Conservation (phyloP, 2,797 vertebrate species). For the Crocidura indochinensis region DNA sequence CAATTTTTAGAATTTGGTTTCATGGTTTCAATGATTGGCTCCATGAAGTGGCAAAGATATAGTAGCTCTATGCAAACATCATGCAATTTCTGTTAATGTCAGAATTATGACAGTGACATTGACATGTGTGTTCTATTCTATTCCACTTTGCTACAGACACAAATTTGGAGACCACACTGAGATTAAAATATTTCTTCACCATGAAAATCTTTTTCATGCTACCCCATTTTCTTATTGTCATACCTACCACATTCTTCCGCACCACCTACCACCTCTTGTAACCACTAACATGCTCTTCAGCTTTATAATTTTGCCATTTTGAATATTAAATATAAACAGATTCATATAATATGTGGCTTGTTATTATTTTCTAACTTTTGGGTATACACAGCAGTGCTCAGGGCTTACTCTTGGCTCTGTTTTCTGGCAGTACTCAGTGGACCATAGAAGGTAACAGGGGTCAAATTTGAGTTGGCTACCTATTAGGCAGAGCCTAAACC, state of each 20-base stretch:
- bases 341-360: background rate
- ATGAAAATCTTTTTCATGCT: background rate
- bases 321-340: conserved; percentile 45
- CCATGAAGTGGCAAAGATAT: conserved; percentile 20
- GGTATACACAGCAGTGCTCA: too few relatives aligned
- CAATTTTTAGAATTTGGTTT: background rate
- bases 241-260: background rate
- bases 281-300: background rate
- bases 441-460: too few relatives aligned
- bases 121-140: background rate
- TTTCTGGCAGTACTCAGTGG: too few relatives aligned
- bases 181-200: background rate
- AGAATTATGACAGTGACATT: background rate
- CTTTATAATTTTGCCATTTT: conserved; percentile 34
- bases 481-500: too few relatives aligned
- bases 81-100: background rate
- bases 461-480: too few relatives aligned
- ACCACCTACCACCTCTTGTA: background rate
- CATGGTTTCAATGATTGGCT: conserved; percentile 10
- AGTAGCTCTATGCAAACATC: background rate
- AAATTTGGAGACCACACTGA: background rate
- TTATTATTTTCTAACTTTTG: background rate
- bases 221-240: background rate
- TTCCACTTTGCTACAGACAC: background rate
- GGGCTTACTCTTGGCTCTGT: too few relatives aligned